Base-by-base conservation (phyloP, 1,140 invertebrate species). In the Pachypeltis micranthus region DNA sequence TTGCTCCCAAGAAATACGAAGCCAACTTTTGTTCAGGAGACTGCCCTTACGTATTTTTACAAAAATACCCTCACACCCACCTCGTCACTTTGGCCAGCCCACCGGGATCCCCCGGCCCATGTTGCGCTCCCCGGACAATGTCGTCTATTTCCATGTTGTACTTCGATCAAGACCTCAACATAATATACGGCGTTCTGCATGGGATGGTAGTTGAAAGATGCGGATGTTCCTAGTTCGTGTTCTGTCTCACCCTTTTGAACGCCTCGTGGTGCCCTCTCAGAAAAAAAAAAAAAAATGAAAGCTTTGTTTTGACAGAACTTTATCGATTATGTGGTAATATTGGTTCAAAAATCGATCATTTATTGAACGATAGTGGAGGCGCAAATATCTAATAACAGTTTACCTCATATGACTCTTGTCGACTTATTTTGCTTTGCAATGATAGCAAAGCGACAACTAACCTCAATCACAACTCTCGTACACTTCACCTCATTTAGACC, bases 11-110 rank as follows among this genome's bases (percentile, higher is more conserved):
- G 69, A 84, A 86, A 67, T 99, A 98, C 76, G 87, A 96, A 70
- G 95, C 96, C 19, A 93, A 94, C 77, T 97, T 94, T 76, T 99
- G 96, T 78, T 86, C 88, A 63, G 96, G 96, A 1, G 90, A 96
- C 69, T 98, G 96, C 79, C 88, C 89, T 0, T 91, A 86, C 75
- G 83, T 87, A 2, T 91, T 95, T 73, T 77, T 94, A 23, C 89
- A 93, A 68, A 86, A 91, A 69, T 88, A 96, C 74, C 88, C 92
- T 1, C 94, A 97, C 74, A 96, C 95, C 23, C 93, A 98, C 75
- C 80, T 98, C 70, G 85, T 93, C 31, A 86, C 92, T 69, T 79
- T 89, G 67, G 76, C 81, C 44, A 83, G 85, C 66, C 78, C 84
- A 16, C 82, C 84, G 25, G 84, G 86, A 39, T 85, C 83, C 62